Evolutionary conservation across 2,888 invertebrate species (phyloP).

Genomic region (Eristalis arbustorum): DNA sequence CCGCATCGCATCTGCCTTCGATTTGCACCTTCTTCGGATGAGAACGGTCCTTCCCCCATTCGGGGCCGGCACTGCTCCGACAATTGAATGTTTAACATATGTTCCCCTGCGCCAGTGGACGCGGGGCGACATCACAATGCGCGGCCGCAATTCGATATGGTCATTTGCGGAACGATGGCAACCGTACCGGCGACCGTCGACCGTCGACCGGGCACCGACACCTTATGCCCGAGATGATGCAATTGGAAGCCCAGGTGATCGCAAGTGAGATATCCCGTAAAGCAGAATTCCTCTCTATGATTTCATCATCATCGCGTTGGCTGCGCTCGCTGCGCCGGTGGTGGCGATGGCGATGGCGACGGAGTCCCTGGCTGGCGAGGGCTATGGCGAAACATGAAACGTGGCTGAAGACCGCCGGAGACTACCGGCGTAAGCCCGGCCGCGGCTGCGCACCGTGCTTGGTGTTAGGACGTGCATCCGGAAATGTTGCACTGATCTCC

Average conservation of each 20-base stretch:
- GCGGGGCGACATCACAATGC: constrained; percentile 59
- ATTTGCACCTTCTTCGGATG: constrained; percentile 59
- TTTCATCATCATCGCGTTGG: constrained; percentile 54
- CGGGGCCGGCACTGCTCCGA: constrained; percentile 15
- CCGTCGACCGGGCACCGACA: constrained; percentile 29
- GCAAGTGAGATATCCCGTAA: constrained; percentile 62
- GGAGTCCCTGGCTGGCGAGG: not conserved
- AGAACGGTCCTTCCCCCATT: constrained; percentile 37
- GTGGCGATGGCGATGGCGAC: not conserved
- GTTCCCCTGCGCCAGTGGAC: constrained; percentile 39
- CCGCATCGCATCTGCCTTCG: constrained; percentile 59
- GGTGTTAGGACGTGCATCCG: constrained; percentile 60
- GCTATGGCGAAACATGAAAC: constrained; percentile 45
- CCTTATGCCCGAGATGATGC: constrained; percentile 57
- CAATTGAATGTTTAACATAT: constrained; percentile 67
- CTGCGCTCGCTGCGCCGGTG: constrained; percentile 4
- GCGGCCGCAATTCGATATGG: constrained; percentile 63
- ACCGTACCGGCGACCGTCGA: not conserved
- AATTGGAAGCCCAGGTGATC: constrained; percentile 66
- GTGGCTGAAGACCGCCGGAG: constrained; percentile 46
- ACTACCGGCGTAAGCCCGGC: constrained; percentile 37
- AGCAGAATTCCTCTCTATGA: constrained; percentile 45
- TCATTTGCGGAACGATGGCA: constrained; percentile 45
- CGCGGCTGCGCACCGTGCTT: constrained; percentile 7
- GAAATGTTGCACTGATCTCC: constrained; percentile 64